Conservation (phyloP, 2,888 invertebrate genomes). For the Dimorphilus gyrociliatus region DNA sequence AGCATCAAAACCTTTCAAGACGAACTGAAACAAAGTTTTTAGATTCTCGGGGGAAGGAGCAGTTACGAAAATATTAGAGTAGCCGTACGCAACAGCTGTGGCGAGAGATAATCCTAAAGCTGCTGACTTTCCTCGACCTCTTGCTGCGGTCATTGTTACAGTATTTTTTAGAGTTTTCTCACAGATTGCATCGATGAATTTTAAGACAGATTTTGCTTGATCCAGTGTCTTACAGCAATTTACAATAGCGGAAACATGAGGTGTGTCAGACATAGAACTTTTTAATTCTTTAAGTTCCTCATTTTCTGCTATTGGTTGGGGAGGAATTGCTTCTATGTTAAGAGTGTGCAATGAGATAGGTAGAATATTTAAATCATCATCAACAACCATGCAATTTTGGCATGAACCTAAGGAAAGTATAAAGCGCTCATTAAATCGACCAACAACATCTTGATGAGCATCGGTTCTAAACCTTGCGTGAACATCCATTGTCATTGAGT, state of each 20-base stretch:
- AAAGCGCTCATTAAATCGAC: conserved; percentile 90
- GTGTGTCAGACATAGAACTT: conserved; percentile 67
- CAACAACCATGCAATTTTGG: conserved; percentile 72
- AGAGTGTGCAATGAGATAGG: conserved; percentile 78
- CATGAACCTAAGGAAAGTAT: conserved; percentile 74
- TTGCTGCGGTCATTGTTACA: conserved; percentile 80
- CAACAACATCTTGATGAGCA: conserved; percentile 73
- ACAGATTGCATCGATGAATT: conserved; percentile 82
- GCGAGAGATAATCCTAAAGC: conserved; percentile 78
- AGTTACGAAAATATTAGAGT: conserved; percentile 88
- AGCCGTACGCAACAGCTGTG: conserved; percentile 48
- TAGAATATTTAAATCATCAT: conserved; percentile 75
- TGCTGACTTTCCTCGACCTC: conserved; percentile 96
- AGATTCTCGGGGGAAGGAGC: conserved; percentile 96
- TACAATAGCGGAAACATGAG: conserved; percentile 73
- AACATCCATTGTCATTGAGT: conserved; percentile 94
- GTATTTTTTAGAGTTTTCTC: conserved; percentile 76
- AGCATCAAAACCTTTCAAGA: conserved; percentile 83
- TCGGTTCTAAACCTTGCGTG: conserved; percentile 87
- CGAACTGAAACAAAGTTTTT: conserved; percentile 88
- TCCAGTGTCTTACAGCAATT: conserved; percentile 79
- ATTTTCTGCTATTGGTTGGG: conserved; percentile 38
- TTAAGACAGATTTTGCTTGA: conserved; percentile 72
- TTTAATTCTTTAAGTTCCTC: conserved; percentile 56
- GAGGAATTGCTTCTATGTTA: conserved; percentile 53